Percentiles rank a stretch among this genome's conserved stretches.
Conservation (phyloP, 23 tunicate species). For the Ciona savignyi region DNA sequence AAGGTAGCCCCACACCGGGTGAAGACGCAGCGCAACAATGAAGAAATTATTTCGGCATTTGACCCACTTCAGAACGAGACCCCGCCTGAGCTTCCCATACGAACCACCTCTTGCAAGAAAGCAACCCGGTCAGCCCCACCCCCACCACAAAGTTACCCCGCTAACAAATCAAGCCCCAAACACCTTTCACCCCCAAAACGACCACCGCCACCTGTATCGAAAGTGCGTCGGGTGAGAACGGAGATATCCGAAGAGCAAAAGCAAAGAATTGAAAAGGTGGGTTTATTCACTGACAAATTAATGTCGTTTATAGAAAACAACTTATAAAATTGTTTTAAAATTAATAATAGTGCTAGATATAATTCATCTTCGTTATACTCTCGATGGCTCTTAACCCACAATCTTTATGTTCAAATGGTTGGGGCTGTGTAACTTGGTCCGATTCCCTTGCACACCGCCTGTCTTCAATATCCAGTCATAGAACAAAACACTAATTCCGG, state of each 20-base stretch:
- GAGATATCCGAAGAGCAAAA: conserved; percentile 21
- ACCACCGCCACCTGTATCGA: conserved; percentile 33
- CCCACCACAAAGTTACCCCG: conserved; percentile 9
- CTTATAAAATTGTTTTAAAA: too few relatives aligned
- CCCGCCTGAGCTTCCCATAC: conserved; percentile 2
- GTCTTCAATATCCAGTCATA: too few relatives aligned
- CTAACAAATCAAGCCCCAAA: too few relatives aligned
- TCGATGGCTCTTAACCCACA: too few relatives aligned
- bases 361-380: too few relatives aligned
- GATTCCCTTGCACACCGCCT: too few relatives aligned
- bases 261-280: conserved; percentile 61
- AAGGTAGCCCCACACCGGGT: background rate
- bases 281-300: too few relatives aligned
- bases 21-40: background rate
- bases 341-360: too few relatives aligned
- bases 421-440: too few relatives aligned
- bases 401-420: too few relatives aligned
- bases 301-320: too few relatives aligned
- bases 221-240: background rate
- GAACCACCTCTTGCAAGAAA: background rate
- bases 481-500: too few relatives aligned
- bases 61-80: background rate
- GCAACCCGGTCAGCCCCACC: conserved; percentile 44
- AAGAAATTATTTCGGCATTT: background rate
- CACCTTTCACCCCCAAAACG: conserved; percentile 23